These are phyloP conservation scores for Drosophila ustulata DNA, from an alignment of 2,888 invertebrate genomes.

Conservation along the genomic window DNA sequence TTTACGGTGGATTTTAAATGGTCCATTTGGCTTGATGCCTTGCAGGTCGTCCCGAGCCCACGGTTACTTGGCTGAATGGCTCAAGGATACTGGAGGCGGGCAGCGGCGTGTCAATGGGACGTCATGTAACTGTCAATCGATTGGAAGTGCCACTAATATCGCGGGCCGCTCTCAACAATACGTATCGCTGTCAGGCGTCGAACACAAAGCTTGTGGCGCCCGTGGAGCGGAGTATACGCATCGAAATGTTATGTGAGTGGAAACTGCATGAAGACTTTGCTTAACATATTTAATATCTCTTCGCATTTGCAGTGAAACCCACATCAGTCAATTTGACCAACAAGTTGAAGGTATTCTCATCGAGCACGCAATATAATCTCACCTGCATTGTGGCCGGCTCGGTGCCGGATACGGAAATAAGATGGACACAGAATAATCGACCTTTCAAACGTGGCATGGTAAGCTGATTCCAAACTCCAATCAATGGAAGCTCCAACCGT, in stretches of 20 bases:
- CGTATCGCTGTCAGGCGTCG: constrained; percentile 94
- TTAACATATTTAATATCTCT: constrained; percentile 7
- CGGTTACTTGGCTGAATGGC: constrained; percentile 94
- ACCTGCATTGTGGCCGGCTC: constrained; percentile 94
- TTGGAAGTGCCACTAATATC: constrained; percentile 90
- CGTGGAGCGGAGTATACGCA: constrained; percentile 91
- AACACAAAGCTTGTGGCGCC: constrained; percentile 95
- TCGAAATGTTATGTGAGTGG: constrained; percentile 94
- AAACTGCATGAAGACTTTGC: not conserved
- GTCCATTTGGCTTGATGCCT: constrained; percentile 1
- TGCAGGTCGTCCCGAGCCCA: constrained; percentile 92
- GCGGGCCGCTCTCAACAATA: constrained; percentile 92
- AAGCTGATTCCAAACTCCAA: constrained; percentile 75
- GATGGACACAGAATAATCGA: constrained; percentile 93
- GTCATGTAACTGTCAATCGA: constrained; percentile 92
- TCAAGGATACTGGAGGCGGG: constrained; percentile 90
- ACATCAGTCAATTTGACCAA: constrained; percentile 90
- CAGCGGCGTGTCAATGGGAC: constrained; percentile 89
- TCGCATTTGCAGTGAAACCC: constrained; percentile 89
- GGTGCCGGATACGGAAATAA: constrained; percentile 93
- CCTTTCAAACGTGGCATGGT: constrained; percentile 92
- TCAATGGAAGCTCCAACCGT: constrained; percentile 7
- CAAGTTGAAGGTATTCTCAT: constrained; percentile 91
- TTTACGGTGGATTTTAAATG: constrained; percentile 33
- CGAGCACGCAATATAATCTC: constrained; percentile 91